Evolutionary conservation across 1,140 invertebrate species (phyloP), one percentile per base, ranked within the genome.

Genomic region (Agrilus planipennis): DNA sequence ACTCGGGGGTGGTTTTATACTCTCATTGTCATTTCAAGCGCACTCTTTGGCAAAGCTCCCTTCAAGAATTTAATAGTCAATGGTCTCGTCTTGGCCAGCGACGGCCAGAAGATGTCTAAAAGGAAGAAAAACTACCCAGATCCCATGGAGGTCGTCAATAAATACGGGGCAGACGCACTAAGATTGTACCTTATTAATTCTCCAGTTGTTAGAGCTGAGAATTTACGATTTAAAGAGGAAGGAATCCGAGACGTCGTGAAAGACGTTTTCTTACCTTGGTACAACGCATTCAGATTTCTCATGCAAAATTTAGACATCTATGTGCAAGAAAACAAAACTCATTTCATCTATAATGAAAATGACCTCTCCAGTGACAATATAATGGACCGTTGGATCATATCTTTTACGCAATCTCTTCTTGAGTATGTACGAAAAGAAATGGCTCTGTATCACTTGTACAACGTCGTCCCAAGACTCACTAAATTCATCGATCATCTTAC

Each of bases 61-160:
- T 99, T 96, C 63, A 97, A 97, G 60, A 99, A 99, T 68, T 71
- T 99, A 2, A 91, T 99, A 51, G 87, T 79, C 3, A 97, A 96
- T 68, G 95, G 95, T 15, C 68, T 99, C 30, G 83, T 99, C 0
- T 64, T 99, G 18, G 95, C 95, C 28, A 69, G 84, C 30, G 95
- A 99, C 72, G 94, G 95, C 3, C 89, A 96, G 60, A 99, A 99
- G 64, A 99, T 99, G 95, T 97, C 92, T 0, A 99, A 99, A 61
- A 75, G 94, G 11, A 97, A 97, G 67, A 95, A 97, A 62, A 99
- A 99, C 63, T 99, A 96, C 67, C 94, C 95, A 0, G 91, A 99
- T 70, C 94, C 95, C 1, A 72, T 92, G 64, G 79, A 89, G 50
- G 70, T 99, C 30, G 81, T 98, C 1, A 63, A 80, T 35, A 92